A percentile compares a stretch with the other conserved stretches of the same genome.
Conservation (phyloP, 1,140 invertebrate species). For the Holcopasites calliopsidis region DNA sequence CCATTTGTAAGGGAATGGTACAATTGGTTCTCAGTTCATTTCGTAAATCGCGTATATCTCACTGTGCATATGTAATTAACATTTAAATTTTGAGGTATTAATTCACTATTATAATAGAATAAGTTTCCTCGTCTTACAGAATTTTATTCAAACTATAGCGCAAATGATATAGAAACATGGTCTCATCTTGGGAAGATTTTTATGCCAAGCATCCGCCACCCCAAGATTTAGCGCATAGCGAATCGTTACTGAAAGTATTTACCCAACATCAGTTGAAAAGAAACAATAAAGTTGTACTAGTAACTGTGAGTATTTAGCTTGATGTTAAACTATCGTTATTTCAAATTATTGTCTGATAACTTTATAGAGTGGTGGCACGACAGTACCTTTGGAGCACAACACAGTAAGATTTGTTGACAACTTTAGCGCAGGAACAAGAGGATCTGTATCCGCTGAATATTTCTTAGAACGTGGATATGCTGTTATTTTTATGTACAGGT, state of each 20-base stretch:
- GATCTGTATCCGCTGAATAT: constrained; percentile 96
- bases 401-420: constrained; percentile 99
- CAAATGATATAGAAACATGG: constrained; percentile 72
- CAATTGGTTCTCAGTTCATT: background rate
- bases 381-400: constrained; percentile 96
- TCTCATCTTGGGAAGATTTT: constrained; percentile 88
- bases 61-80: background rate
- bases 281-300: constrained; percentile 85
- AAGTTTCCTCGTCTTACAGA: background rate
- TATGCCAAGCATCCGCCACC: constrained; percentile 88
- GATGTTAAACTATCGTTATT: background rate
- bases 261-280: constrained; percentile 83
- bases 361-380: constrained; percentile 95
- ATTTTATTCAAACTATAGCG: constrained; percentile 8
- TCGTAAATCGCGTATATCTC: background rate
- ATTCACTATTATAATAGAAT: background rate
- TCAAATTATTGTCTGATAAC: constrained; percentile 33
- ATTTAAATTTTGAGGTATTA: background rate
- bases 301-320: constrained; percentile 84
- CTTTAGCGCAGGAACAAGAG: constrained; percentile 97
- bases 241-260: constrained; percentile 86
- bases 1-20: no score
- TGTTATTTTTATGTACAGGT: constrained; percentile 89
- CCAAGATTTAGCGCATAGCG: constrained; percentile 86
- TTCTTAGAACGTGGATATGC: constrained; percentile 91